Evolutionary conservation across 2,888 invertebrate species (phyloP), one percentile per base, ranked within the genome.

Genomic region (Dicroscelio sp.): DNA sequence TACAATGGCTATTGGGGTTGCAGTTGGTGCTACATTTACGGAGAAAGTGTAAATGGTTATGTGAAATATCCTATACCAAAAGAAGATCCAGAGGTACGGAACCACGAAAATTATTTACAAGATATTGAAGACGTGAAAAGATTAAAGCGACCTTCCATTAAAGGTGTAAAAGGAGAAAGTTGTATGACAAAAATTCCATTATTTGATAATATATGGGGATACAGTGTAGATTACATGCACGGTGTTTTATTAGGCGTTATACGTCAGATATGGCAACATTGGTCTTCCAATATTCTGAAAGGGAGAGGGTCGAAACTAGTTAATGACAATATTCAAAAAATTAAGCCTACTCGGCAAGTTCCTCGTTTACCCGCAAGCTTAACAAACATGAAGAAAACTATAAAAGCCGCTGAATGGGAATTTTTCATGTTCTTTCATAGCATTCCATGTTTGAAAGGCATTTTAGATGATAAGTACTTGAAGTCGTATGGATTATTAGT

Each of bases 161-260:
- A 23, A 38, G 58, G 76, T 1, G 60, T 76, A n/a, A 76, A 76
- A 76, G 76, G 76, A 27, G 4, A 76, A 12, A 76, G 76, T 38
- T 43, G n/a, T 5, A 35, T 87, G 27, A 33, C 38, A 25, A 14
- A 60, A 73, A 3, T 87, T 52, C 65, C 65, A 8, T 31, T 48
- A 6, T 80, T 87, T 55, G 90, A 92, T 84, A 27, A n/a, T 58
- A 85, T 92, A 4, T 92, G 90, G 91, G 73, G 86, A 2, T 92
- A 86, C 33, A 67, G 83, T 17, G 33, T 31, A 0, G 92, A 92
- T 6, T 83, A 90, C 20, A 79, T 88, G 75, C 92, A 90, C 33
- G 87, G 80, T 6, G 10, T 90, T 25, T 14, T 86, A 0, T 30
- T 87, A 27, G 90, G 88, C 10, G 73, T 86, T 31, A 30, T 75